Percentiles rank a stretch among this genome's conserved stretches.
These are phyloP conservation scores for Tachyglossus aculeatus DNA, from an alignment of 2,797 vertebrate species.

Conservation along the genomic window DNA sequence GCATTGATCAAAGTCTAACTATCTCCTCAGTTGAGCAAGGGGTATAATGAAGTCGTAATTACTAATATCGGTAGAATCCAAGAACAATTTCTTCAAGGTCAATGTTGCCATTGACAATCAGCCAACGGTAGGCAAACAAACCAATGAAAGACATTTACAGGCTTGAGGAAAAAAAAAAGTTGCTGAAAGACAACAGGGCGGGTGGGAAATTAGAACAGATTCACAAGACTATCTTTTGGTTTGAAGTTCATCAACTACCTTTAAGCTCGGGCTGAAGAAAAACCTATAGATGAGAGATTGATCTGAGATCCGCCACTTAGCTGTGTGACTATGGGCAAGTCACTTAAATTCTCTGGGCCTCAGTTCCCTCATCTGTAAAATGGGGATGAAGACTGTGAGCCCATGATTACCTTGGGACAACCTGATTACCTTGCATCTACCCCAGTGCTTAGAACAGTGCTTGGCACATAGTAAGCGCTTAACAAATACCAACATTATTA, in stretches of 20 bases:
- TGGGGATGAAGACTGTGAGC: too few species aligned
- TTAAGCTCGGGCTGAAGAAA: background rate
- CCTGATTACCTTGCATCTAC: too few species aligned
- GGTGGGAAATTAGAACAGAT: background rate
- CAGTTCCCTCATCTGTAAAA: too few species aligned
- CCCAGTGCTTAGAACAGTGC: too few species aligned
- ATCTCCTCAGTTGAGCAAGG: conserved; percentile 29
- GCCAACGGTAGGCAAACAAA: conserved; percentile 28
- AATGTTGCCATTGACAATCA: conserved; percentile 40
- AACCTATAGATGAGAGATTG: background rate
- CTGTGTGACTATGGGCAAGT: too few species aligned
- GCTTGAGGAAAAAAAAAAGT: background rate
- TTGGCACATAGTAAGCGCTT: too few species aligned
- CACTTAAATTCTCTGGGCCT: too few species aligned
- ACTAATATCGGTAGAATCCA: conserved; percentile 6
- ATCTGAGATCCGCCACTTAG: too few species aligned
- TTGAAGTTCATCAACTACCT: background rate
- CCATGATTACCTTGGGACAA: too few species aligned
- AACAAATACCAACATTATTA: too few species aligned
- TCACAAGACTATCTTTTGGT: background rate
- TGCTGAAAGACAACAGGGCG: background rate
- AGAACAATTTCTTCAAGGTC: conserved; percentile 39
- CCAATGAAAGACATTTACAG: conserved; percentile 21
- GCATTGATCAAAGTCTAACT: conserved; percentile 57
- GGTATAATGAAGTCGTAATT: conserved; percentile 43